These are phyloP conservation scores for Catocala sponsa DNA, from an alignment of 2,888 invertebrate genomes.

Conservation along the genomic window DNA sequence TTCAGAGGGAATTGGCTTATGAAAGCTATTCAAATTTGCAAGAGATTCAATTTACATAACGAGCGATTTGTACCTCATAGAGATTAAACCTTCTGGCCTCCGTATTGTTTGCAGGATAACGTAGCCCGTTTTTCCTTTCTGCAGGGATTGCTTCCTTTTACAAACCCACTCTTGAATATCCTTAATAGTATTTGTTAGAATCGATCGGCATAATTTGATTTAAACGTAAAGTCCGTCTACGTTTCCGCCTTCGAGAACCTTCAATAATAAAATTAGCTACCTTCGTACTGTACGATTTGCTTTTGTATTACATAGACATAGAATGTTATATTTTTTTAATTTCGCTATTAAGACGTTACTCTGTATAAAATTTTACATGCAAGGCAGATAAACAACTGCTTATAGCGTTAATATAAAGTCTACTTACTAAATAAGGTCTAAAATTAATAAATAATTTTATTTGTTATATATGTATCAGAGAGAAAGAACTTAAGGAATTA, in stretches of 20 bases:
- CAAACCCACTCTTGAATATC: slow-evolving; percentile 52
- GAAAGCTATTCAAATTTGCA: slow-evolving; percentile 85
- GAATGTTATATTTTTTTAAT: no score
- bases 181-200: slow-evolving; percentile 58
- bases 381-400: no score
- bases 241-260: slow-evolving; percentile 18
- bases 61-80: slow-evolving; percentile 84
- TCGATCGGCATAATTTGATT: slow-evolving; percentile 55
- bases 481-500: no score
- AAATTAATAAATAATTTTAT: no score
- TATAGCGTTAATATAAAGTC: no score
- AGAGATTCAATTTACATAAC: slow-evolving; percentile 86
- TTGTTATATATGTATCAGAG: no score
- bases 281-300: no score
- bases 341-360: no score
- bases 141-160: slow-evolving; percentile 61
- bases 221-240: slow-evolving; percentile 27
- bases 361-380: no score
- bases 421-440: no score
- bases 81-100: slow-evolving; percentile 73
- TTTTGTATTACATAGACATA: no score
- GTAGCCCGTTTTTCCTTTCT: slow-evolving; percentile 59
- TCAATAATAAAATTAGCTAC: not conserved
- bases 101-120: slow-evolving; percentile 69
- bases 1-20: slow-evolving; percentile 82